These are phyloP conservation scores for Hystrix cristata DNA, from an alignment of 2,113 vertebrate genomes.

Conservation along the genomic window DNA sequence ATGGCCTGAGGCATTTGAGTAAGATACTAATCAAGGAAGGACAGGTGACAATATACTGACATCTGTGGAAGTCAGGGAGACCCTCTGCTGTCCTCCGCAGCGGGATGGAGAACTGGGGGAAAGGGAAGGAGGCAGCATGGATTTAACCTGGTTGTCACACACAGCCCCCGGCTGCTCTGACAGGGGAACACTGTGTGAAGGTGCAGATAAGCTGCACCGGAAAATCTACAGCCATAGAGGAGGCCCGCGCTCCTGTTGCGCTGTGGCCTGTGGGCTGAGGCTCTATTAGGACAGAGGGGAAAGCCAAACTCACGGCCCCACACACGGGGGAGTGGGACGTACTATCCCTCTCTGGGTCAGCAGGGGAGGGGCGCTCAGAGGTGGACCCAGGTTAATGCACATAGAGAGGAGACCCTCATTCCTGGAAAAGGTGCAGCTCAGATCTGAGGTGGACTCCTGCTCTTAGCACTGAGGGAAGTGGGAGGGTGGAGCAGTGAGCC, in stretches of 20 bases:
- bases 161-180: slow-evolving; percentile 68
- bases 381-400: neutral
- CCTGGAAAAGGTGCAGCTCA: neutral
- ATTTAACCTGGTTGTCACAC: slow-evolving; percentile 85
- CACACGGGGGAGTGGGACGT: neutral
- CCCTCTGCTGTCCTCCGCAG: neutral
- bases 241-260: neutral
- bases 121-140: neutral
- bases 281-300: neutral
- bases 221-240: slow-evolving; percentile 80
- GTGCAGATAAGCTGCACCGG: slow-evolving; percentile 85
- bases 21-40: slow-evolving; percentile 85
- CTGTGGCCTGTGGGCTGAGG: neutral
- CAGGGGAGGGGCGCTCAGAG: neutral
- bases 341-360: neutral
- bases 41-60: slow-evolving; percentile 78
- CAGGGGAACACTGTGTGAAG: slow-evolving; percentile 79
- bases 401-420: neutral
- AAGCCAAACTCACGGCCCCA: neutral
- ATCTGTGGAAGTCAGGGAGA: slow-evolving; percentile 57
- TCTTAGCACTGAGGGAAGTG: neutral
- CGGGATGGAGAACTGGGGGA: neutral
- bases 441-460: neutral
- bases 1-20: slow-evolving; percentile 82
- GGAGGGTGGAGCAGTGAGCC: neutral